Percentiles rank a stretch among this genome's conserved stretches.
Conservation (phyloP, 2,888 invertebrate genomes). For the Dione juno region DNA sequence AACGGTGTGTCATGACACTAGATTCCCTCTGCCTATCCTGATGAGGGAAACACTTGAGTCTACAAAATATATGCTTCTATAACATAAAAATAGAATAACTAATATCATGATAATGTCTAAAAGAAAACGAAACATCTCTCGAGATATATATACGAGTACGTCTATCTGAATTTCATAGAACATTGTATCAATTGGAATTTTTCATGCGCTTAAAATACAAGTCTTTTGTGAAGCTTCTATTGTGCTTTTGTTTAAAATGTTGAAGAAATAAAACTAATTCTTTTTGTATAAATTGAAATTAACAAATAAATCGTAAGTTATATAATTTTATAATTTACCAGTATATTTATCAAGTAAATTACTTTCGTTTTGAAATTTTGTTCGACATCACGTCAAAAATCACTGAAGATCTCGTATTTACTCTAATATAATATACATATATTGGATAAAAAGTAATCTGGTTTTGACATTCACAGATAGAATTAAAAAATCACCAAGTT, state of each 20-base stretch:
- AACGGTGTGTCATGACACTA: neutral
- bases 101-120: neutral
- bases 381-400: too few species aligned
- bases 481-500: too few species aligned
- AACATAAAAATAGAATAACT: slow-evolving; percentile 3
- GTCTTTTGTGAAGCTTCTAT: slow-evolving; percentile 16
- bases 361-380: too few species aligned
- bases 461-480: too few species aligned
- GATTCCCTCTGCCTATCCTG: neutral
- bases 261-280: too few species aligned
- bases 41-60: neutral
- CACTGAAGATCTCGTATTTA: too few species aligned
- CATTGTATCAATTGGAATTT: slow-evolving; percentile 23
- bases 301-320: too few species aligned
- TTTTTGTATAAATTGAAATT: too few species aligned
- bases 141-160: slow-evolving; percentile 3
- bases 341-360: too few species aligned
- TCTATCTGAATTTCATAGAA: slow-evolving; percentile 20
- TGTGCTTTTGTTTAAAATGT: neutral
- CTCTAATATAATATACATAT: too few species aligned
- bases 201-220: slow-evolving; percentile 15
- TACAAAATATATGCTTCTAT: neutral
- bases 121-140: slow-evolving; percentile 6
- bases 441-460: too few species aligned
- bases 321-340: too few species aligned